These are phyloP conservation scores for Pachymerium ferrugineum DNA, from an alignment of 2,888 invertebrate genomes.

Conservation along the genomic window DNA sequence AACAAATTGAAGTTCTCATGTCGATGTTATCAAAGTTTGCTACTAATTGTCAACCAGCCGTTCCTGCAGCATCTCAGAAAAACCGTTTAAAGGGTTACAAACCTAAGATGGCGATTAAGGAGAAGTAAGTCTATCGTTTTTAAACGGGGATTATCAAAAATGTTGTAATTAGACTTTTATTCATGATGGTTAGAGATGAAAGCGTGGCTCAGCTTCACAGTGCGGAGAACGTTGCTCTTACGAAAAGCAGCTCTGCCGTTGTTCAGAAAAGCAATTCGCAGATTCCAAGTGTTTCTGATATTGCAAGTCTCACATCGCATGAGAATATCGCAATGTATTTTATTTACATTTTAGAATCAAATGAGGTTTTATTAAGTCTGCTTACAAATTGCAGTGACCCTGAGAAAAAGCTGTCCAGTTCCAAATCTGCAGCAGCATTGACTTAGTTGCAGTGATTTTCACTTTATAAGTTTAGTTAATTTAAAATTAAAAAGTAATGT, in stretches of 20 bases:
- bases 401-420: not conserved
- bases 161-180: not conserved
- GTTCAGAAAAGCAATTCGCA: not conserved
- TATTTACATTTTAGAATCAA: no score
- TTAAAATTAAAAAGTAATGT: no score
- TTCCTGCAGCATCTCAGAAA: not conserved
- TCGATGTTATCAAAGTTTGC: conserved; percentile 3
- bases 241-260: not conserved
- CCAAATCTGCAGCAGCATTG: conserved; percentile 5
- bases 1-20: not conserved
- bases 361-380: no score
- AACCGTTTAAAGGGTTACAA: not conserved
- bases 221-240: not conserved
- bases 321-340: not conserved
- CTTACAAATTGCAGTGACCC: no score
- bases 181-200: not conserved
- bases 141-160: no score
- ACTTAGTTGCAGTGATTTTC: not conserved
- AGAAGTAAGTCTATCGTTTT: not conserved
- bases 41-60: not conserved
- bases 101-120: conserved; percentile 1
- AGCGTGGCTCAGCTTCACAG: not conserved
- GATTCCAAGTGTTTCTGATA: not conserved
- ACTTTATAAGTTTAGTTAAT: no score
- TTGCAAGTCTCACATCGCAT: not conserved